These are phyloP conservation scores for Salvator merianae DNA, from an alignment of 2,113 vertebrate species.

Conservation along the genomic window DNA sequence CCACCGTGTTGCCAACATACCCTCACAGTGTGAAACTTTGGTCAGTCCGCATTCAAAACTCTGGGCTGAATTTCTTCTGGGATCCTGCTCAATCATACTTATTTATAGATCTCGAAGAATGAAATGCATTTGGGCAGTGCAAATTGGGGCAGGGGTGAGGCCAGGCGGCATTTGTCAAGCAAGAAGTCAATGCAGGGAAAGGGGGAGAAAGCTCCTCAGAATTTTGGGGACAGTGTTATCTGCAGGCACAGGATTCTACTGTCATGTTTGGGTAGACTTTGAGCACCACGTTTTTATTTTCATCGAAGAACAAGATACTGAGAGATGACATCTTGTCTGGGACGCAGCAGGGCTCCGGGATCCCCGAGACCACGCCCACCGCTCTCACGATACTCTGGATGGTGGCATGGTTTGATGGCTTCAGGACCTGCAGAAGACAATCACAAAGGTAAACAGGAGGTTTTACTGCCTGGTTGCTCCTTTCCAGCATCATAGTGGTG, in stretches of 20 bases:
- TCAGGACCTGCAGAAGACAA: constrained; percentile 81
- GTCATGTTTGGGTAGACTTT: constrained; percentile 99
- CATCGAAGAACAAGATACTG: constrained; percentile 95
- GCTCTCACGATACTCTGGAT: constrained; percentile 98
- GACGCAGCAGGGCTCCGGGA: constrained; percentile 95
- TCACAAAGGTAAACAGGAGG: too few relatives aligned
- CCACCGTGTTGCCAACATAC: neutral
- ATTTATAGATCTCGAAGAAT: constrained; percentile 30
- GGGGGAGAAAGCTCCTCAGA: neutral
- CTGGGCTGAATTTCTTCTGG: constrained; percentile 18
- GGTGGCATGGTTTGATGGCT: constrained; percentile 95
- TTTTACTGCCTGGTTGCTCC: neutral
- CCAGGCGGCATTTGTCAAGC: constrained; percentile 18
- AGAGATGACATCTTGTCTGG: constrained; percentile 96
- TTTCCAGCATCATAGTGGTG: neutral
- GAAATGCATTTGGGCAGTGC: constrained; percentile 69
- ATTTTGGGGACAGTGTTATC: constrained; percentile 72
- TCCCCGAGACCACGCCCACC: constrained; percentile 88
- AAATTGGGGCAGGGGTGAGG: constrained; percentile 36
- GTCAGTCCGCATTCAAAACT: neutral
- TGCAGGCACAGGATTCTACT: constrained; percentile 93
- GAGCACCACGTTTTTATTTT: constrained; percentile 95
- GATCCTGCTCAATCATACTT: neutral
- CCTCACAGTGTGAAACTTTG: neutral
- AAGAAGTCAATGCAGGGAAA: constrained; percentile 27